phyloP scores from a whole-genome alignment of 1,140 invertebrate species.

The Megalonaias nervosa region DNA sequence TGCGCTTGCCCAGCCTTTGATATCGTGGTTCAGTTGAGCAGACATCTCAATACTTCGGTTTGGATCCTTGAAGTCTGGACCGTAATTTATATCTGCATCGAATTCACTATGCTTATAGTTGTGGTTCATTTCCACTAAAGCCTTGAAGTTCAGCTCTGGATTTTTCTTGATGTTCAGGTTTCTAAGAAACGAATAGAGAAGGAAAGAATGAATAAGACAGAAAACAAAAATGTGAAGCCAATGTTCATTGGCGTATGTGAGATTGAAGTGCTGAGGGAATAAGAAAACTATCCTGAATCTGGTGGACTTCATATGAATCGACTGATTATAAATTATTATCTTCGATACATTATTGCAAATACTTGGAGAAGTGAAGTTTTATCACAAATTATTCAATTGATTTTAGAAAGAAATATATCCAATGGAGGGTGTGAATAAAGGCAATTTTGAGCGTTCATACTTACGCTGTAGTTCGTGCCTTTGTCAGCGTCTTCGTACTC shows the following conservation, averaged over 20 bases:
- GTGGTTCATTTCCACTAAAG: conserved; percentile 26
- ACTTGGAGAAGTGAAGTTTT: not conserved
- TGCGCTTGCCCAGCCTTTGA: conserved; percentile 16
- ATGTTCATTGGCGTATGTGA: not conserved
- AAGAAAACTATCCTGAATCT: not conserved
- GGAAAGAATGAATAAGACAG: not conserved
- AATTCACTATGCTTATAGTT: conserved; percentile 34
- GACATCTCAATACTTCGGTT: conserved; percentile 26
- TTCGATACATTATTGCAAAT: not conserved
- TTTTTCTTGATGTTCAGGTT: conserved; percentile 17
- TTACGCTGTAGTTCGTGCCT: conserved; percentile 15
- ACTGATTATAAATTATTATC: not conserved
- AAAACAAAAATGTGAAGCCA: not conserved
- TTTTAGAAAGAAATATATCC: no score
- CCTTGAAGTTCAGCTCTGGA: conserved; percentile 20
- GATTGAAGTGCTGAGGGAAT: not conserved
- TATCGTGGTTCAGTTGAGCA: conserved; percentile 14
- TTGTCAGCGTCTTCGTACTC: conserved; percentile 22
- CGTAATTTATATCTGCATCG: conserved; percentile 28
- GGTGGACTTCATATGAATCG: no score
- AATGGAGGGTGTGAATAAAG: no score
- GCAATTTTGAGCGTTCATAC: not conserved
- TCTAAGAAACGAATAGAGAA: conserved; percentile 13
- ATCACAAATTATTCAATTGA: no score
- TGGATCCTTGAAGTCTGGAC: conserved; percentile 33